These are phyloP conservation scores for Ptychoptera albimana DNA, from an alignment of 2,888 invertebrate genomes.

Conservation along the genomic window DNA sequence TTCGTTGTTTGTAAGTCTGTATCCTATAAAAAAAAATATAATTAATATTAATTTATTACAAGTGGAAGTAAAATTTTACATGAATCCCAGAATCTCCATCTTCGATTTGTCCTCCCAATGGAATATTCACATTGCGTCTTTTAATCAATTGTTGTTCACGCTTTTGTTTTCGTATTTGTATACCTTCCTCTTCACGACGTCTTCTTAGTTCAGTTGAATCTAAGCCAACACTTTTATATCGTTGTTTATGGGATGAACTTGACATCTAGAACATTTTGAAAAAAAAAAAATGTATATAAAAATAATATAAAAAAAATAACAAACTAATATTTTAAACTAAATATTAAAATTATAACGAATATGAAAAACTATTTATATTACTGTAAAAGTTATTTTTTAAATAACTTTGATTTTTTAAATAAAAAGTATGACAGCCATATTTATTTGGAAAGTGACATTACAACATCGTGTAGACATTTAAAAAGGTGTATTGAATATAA, in stretches of 20 bases:
- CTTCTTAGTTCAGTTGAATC: slow-evolving; percentile 86
- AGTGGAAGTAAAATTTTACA: slow-evolving; percentile 16
- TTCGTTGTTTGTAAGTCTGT: neutral
- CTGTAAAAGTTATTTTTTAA: too few species aligned
- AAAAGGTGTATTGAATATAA: too few species aligned
- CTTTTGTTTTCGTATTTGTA: slow-evolving; percentile 89
- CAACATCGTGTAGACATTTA: too few species aligned
- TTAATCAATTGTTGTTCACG: slow-evolving; percentile 89
- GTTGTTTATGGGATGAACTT: slow-evolving; percentile 65
- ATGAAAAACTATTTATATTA: too few species aligned
- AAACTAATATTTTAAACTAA: neutral
- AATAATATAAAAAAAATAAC: neutral
- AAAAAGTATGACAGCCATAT: too few species aligned
- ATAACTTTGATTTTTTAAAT: too few species aligned
- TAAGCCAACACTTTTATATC: slow-evolving; percentile 86
- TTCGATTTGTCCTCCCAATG: slow-evolving; percentile 28
- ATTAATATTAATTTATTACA: neutral
- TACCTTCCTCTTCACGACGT: slow-evolving; percentile 88
- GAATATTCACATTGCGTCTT: slow-evolving; percentile 60
- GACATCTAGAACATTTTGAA: slow-evolving; percentile 47
- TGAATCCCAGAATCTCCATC: slow-evolving; percentile 19
- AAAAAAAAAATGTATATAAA: neutral
- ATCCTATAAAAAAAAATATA: neutral
- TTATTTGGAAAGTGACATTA: too few species aligned
- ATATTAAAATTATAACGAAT: too few species aligned